Base-by-base conservation (phyloP, 2,888 invertebrate species). In the Chrysolina oricalcia region DNA sequence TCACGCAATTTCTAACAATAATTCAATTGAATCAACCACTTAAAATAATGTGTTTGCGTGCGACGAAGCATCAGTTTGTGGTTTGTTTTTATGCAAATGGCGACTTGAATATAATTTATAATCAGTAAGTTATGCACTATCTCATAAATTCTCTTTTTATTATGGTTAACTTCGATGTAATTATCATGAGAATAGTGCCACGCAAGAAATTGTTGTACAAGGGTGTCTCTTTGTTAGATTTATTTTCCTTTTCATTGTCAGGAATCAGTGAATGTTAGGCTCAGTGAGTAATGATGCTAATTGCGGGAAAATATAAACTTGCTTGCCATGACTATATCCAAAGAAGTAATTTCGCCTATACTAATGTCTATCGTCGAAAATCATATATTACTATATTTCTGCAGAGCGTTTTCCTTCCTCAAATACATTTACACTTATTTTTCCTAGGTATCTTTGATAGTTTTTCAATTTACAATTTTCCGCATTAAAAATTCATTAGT, bases 11-110 rank as follows among this genome's bases (percentile, higher is more conserved):
- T 19, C 70, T 70, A 76, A 76, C 73, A 70, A 73, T 70, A 76
- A 70, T 76, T 76, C 70, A 63, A 76, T 76, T 73, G 63, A 74
- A 77, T 71, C 65, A 76, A 70, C 73, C 77, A 73, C 73, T 77
- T 75, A 75, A 70, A 70, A 21, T 70, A 70, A 78, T 73, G 72
- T 59, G 68, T 27, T 79, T 73, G 78, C 80, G 76, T 80, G 80
- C 73, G 65, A 56, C 70, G 65, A 76, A 71, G 67, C 71, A 75
- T 79, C 70, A 75, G 63, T 73, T 74, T 76, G 75, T 74, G 72
- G 77, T 79, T 82, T 78, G 75, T 78, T 80, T 70, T 77, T 78
- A 81, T 81, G 80, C 79, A 79, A 81, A 81, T 81, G 76, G 74
- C 67, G 74, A 68, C 73, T 76, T 69, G 73, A 77, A 75, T 80